Base-by-base conservation (phyloP, 1,140 invertebrate species). In the Arctopsyche grandis region DNA sequence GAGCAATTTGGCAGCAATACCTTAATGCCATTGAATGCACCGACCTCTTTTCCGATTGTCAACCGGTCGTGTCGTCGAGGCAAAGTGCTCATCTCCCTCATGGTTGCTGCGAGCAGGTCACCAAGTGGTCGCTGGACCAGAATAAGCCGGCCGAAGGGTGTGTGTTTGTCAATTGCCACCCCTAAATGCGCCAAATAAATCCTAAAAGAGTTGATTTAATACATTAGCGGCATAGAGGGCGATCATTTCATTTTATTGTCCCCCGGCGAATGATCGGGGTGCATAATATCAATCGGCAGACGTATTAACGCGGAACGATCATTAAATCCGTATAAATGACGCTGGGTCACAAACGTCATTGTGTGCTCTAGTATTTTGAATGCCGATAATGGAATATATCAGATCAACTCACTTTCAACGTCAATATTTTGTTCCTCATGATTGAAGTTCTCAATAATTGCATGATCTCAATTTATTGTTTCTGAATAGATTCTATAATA, bases 201-300 rank as follows among this genome's bases (percentile, higher is more conserved):
- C 74, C 74, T 76, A 63, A 76, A 76, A 76, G 74, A 76, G 74
- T 76, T 76, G 74, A 76, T 76, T 76, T 63, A 76, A 76, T 76
- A 76, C 74, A 76, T 76, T 76, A 76, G 74, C 74, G 74, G 52
- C 74, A 19, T 21, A 76, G 19, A 56, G 44, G 16, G 14, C 12
- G 14, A 24, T n/a, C 71, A 10, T 44, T 76, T 63, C 38, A 76
- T 76, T 76, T 76, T 76, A 76, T 76, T 76, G 74, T 63, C 48
- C 48, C 66, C 7, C n/a, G n/a, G 21, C 29, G 66, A 29, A 10
- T 5, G 48, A 19, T 10, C 22, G 66, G 16, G 22, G 66, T 38
- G 29, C 29, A 38, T 38, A 69, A 69, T 29, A 69, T 69, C 66
- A 69, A 69, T 69, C 66, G 56, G 14, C 5, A 9, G 12, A n/a